Evolutionary conservation across 2,888 invertebrate species (phyloP).

Genomic region (Tachina lurida): DNA sequence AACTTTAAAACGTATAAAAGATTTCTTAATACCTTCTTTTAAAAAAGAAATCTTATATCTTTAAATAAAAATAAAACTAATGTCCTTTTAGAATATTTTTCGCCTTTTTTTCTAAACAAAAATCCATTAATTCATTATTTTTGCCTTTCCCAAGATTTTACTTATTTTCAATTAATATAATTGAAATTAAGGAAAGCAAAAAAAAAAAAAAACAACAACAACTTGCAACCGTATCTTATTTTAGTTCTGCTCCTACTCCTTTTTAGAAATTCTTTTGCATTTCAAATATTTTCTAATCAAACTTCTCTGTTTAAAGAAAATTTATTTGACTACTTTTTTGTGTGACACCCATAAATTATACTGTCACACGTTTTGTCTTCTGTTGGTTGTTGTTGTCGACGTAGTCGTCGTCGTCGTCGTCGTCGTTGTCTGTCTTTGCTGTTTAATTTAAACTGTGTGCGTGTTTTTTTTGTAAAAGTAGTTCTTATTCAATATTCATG

Average conservation of each 20-base stretch:
- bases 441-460: neutral
- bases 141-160: neutral
- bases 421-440: neutral
- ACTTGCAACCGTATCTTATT: neutral
- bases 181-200: constrained; percentile 18
- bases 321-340: constrained; percentile 48
- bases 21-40: too few species aligned
- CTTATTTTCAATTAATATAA: constrained; percentile 49
- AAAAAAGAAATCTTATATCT: neutral
- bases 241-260: neutral
- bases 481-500: constrained; percentile 50
- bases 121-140: neutral
- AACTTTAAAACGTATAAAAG: too few species aligned
- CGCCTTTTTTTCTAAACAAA: neutral
- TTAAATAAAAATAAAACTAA: neutral
- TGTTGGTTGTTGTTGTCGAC: constrained; percentile 14
- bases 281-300: constrained; percentile 40
- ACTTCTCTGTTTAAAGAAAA: constrained; percentile 22
- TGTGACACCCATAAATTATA: constrained; percentile 63
- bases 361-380: constrained; percentile 62
- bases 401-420: neutral
- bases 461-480: neutral
- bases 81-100: neutral
- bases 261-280: constrained; percentile 17
- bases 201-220: neutral